phyloP scores from a whole-genome alignment of 2,113 vertebrate genomes.

The Acrocephalus arundinaceus region DNA sequence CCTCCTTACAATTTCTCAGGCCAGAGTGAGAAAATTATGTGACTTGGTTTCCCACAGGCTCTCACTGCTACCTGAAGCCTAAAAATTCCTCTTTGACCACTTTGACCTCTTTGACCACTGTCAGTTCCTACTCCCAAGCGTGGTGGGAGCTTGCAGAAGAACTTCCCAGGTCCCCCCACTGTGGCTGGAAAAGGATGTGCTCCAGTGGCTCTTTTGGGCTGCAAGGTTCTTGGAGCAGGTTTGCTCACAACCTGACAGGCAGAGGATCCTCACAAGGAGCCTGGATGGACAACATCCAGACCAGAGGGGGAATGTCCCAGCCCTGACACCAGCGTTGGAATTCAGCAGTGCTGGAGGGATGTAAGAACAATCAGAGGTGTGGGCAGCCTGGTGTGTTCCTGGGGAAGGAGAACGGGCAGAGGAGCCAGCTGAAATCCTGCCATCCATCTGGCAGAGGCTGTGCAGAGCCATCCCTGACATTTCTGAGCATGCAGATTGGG shows the following conservation, averaged over 20 bases:
- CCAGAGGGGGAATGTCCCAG: not conserved
- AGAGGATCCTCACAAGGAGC: not conserved
- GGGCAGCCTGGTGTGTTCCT: not conserved
- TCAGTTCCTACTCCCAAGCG: no score
- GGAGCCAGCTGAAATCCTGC: constrained; percentile 34
- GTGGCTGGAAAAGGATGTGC: not conserved
- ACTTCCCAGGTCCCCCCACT: not conserved
- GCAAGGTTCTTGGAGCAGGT: not conserved
- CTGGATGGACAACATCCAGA: not conserved
- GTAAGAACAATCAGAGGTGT: not conserved
- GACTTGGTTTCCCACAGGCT: no score
- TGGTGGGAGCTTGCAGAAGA: not conserved
- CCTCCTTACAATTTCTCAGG: no score
- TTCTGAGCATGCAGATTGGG: not conserved
- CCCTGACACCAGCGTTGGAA: fast-evolving
- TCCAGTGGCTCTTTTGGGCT: not conserved
- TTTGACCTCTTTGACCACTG: no score
- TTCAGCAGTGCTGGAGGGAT: not conserved
- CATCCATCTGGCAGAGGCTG: constrained; percentile 19
- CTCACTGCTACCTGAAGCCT: no score
- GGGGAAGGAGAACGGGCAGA: not conserved
- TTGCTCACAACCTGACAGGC: not conserved
- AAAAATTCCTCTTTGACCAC: no score
- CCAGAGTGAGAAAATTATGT: no score
- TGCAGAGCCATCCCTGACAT: not conserved